These are phyloP conservation scores for Cliona cf. orientalis DNA, from an alignment of 37 sponge, comb jelly and placozoan genomes.

Conservation along the genomic window DNA sequence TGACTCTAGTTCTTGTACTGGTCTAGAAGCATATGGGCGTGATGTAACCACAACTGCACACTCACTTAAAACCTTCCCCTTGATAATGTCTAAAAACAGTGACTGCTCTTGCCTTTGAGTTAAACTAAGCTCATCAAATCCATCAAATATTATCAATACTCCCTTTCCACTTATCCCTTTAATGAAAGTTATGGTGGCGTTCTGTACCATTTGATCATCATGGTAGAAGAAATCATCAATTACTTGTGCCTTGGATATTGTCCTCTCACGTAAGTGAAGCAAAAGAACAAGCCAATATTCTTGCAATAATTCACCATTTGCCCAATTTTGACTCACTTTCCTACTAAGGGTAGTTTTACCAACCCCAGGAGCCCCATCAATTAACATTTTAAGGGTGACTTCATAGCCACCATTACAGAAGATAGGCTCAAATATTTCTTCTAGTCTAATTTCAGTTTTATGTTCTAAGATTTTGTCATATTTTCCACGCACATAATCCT, in stretches of 20 bases:
- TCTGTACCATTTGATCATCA: not conserved
- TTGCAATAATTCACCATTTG: not conserved
- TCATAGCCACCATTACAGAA: too few relatives aligned
- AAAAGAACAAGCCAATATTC: not conserved
- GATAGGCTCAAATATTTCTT: not conserved
- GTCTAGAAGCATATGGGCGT: conserved; percentile 17
- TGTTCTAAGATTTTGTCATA: not conserved
- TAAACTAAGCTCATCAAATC: conserved; percentile 5
- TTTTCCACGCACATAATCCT: not conserved
- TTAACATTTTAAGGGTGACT: too few relatives aligned
- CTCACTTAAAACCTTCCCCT: not conserved
- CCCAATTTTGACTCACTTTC: not conserved
- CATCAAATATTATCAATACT: conserved; percentile 20
- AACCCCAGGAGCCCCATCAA: too few relatives aligned
- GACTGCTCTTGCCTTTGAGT: not conserved
- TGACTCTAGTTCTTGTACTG: not conserved
- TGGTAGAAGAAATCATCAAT: not conserved
- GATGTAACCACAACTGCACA: conserved; percentile 9
- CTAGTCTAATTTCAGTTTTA: not conserved
- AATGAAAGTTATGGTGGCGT: not conserved
- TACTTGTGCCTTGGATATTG: not conserved
- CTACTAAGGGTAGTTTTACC: not conserved
- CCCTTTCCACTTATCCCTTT: conserved; percentile 1
- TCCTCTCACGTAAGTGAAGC: not conserved
- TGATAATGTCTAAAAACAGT: not conserved